Conservation (phyloP, 2,797 vertebrate genomes). For the Sebastes iracundus region DNA sequence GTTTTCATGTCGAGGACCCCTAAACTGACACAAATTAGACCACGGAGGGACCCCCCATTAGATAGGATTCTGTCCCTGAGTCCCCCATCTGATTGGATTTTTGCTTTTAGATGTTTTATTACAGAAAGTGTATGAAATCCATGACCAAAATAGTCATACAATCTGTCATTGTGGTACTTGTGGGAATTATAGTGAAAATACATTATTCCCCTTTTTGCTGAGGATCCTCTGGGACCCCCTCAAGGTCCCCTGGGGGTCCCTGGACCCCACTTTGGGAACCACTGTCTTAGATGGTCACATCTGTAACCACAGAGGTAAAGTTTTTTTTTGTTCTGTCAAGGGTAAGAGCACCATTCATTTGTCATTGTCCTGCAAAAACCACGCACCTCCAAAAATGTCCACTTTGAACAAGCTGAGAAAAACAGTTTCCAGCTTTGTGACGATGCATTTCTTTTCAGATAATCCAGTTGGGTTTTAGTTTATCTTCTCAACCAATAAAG, state of each 20-base stretch:
- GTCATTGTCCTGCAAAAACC: not conserved
- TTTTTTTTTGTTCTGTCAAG: not conserved
- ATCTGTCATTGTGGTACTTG: not conserved
- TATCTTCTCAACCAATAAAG: not conserved
- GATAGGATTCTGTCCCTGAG: too few species aligned
- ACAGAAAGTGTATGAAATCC: not conserved
- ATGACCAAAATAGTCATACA: not conserved
- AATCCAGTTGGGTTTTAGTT: not conserved
- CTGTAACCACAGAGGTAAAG: not conserved
- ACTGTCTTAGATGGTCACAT: not conserved
- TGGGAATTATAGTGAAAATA: too few species aligned
- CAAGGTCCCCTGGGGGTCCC: too few species aligned
- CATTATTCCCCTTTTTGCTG: too few species aligned
- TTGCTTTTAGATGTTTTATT: not conserved
- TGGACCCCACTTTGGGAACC: too few species aligned
- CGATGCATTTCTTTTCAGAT: not conserved
- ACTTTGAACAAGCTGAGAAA: not conserved
- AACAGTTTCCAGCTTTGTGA: not conserved
- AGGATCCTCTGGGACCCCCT: too few species aligned
- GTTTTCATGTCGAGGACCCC: too few species aligned
- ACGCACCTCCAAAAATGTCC: not conserved
- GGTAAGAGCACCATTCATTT: constrained; percentile 3
- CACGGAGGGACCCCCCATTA: not conserved
- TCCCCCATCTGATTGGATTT: too few species aligned
- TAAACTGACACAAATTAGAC: not conserved